A percentile compares a stretch with the other conserved stretches of the same genome.
Evolutionary conservation across 1,140 invertebrate genomes (phyloP).

Genomic region (Potamilus streckersoni): DNA sequence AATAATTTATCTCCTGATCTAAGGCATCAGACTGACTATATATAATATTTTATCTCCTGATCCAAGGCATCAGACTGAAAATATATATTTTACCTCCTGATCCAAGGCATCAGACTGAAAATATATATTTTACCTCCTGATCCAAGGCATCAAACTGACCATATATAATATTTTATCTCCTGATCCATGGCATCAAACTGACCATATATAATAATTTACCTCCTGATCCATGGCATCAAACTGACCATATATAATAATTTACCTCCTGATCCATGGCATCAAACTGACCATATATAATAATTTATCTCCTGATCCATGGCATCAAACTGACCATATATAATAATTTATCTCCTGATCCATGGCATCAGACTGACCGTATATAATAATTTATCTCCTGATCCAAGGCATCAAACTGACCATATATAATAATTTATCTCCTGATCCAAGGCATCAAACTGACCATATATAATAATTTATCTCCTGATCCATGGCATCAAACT

Average conservation of each 20-base stretch:
- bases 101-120: slow-evolving; percentile 76
- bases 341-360: too few relatives aligned
- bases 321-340: slow-evolving; percentile 79
- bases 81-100: background rate
- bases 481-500: slow-evolving; percentile 72
- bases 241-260: too few relatives aligned
- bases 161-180: slow-evolving; percentile 83
- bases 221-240: too few relatives aligned
- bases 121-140: slow-evolving; percentile 76
- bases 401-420: too few relatives aligned
- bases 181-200: slow-evolving; percentile 65
- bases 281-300: background rate
- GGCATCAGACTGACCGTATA: too few relatives aligned
- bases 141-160: slow-evolving; percentile 76
- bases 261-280: too few relatives aligned
- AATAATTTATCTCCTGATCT: slow-evolving; percentile 80
- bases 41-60: too few relatives aligned
- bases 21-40: too few relatives aligned
- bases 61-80: too few relatives aligned
- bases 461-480: slow-evolving; percentile 79
- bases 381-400: too few relatives aligned
- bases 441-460: slow-evolving; percentile 74
- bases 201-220: too few relatives aligned
- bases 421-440: slow-evolving; percentile 69
- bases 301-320: slow-evolving; percentile 75